phyloP scores from a whole-genome alignment of 2,797 vertebrate genomes.

The Chiropotes sagulatus region DNA sequence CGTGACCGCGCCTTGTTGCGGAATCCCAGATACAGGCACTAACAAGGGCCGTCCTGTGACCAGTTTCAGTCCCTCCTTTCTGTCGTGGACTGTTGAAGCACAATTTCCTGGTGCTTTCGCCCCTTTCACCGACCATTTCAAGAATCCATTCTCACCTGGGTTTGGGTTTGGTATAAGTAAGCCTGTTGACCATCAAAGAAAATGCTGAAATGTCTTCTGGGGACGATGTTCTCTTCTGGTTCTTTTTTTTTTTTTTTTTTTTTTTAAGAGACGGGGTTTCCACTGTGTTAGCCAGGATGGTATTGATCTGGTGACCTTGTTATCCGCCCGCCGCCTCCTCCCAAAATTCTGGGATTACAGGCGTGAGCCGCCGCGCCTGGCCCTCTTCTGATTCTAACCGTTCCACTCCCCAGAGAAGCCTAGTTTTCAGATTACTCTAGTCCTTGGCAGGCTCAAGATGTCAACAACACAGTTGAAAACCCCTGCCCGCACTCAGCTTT shows the following conservation, averaged over 20 bases:
- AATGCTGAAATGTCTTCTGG: neutral
- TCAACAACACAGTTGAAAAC: neutral
- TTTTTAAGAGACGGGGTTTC: too few species aligned
- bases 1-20: fast-evolving
- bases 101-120: neutral
- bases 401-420: neutral
- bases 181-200: neutral
- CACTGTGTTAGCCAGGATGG: too few species aligned
- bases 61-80: fast-evolving
- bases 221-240: neutral
- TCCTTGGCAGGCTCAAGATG: neutral
- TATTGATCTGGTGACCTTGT: too few species aligned
- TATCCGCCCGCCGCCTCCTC: too few species aligned
- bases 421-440: neutral
- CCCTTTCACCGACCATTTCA: neutral
- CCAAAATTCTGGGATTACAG: too few species aligned
- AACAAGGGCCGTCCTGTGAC: fast-evolving
- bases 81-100: fast-evolving
- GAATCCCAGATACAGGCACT: fast-evolving
- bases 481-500: neutral
- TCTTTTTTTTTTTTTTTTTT: too few species aligned
- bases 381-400: neutral
- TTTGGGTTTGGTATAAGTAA: neutral
- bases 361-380: too few species aligned
- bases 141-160: neutral